Conservation (phyloP, 2,113 vertebrate species). For the Amia ocellicauda region DNA sequence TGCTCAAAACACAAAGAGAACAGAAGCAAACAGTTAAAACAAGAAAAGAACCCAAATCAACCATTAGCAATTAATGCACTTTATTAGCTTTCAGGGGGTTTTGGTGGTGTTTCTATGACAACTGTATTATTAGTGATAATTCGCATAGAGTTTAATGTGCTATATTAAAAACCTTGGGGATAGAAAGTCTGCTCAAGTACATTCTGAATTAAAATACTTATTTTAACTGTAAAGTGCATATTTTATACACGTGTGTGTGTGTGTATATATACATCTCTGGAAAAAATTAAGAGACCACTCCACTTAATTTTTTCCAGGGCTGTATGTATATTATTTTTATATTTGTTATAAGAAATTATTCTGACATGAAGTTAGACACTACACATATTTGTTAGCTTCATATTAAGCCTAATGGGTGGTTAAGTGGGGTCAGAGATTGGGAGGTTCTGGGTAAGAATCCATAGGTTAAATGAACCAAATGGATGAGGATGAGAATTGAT, state of each 20-base stretch:
- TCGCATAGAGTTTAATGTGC: no score
- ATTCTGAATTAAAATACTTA: background rate
- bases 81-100: background rate
- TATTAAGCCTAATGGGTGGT: no score
- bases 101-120: background rate
- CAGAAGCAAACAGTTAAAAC: background rate
- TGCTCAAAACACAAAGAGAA: background rate
- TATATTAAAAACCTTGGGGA: no score
- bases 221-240: no score
- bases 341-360: no score
- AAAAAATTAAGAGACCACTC: no score
- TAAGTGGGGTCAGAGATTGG: constrained; percentile 4
- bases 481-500: constrained; percentile 61
- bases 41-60: constrained; percentile 6
- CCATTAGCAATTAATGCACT: background rate
- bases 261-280: no score
- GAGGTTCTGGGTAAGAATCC: constrained; percentile 57
- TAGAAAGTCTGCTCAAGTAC: background rate
- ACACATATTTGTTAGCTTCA: no score
- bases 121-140: background rate
- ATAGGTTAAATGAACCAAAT: constrained; percentile 61
- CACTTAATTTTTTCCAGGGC: no score
- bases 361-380: no score
- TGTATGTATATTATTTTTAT: no score
- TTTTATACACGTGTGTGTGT: no score